Base-by-base conservation (phyloP, 2,888 invertebrate species). In the Himalopsyche anomala region DNA sequence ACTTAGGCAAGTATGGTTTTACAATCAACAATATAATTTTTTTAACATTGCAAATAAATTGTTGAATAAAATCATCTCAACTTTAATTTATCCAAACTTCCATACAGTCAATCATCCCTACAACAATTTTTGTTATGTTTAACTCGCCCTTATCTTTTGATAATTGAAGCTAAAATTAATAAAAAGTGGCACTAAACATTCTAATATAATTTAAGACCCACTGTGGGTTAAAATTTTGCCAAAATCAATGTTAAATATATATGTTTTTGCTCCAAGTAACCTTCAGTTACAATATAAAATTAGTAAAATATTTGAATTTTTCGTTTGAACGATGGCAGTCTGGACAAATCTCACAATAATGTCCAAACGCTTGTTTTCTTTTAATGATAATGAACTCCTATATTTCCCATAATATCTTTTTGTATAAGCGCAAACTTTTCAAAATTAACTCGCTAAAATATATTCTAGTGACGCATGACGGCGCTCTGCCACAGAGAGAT, bases 361-460 rank as follows among this genome's bases (percentile, higher is more conserved):
- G 19, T 62, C 19, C 62, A 62, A 62, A 62, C 15, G 62, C 4
- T 62, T 62, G 11, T 62, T 19, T 62, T 28, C 15, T 51, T 51
- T 51, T 15, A 15, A 51, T 51, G 15, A 62, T n/a, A 62, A 62
- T 62, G 4, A 62, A 62, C 62, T 8, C 56, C 8, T 6, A 62
- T 28, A 62, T 62, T 51, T 15, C 19, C n/a, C 62, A 5, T 62
- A 62, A 19, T 62, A 62, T 62, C 19, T n/a, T 62, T 62, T 19
- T 62, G 19, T 19, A 62, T 62, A 62, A 62, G 62, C 62, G 62
- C 62, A 62, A 62, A 19, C 62, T 62, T 62, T 62, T 62, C 62
- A 62, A 62, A 62, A 62, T 62, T 62, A 62, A 62, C 62, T 62
- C 62, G 62, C 62, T 62, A 62, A 62, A 62, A 62, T 62, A 62